These are phyloP conservation scores for Micrasema minimum DNA, from an alignment of 1,140 invertebrate genomes.

Conservation along the genomic window DNA sequence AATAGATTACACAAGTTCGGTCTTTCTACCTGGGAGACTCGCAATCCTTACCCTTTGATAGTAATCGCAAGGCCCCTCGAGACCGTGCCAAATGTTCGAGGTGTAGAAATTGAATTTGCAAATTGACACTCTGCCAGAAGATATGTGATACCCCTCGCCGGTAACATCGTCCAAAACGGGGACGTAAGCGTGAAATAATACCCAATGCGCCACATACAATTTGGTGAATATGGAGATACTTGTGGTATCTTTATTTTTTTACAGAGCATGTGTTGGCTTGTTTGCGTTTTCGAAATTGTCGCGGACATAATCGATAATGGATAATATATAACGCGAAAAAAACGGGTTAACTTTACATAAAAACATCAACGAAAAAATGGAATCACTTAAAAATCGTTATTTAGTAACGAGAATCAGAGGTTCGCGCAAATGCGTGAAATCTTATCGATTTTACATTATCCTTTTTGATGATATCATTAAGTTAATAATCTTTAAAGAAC, in stretches of 20 bases:
- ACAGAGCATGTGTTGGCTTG: slow-evolving; percentile 7
- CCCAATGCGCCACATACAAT: slow-evolving; percentile 37
- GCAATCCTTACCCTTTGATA: neutral
- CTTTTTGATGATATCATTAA: no score
- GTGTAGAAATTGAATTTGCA: slow-evolving; percentile 41
- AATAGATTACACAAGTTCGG: neutral
- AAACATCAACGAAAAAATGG: no score
- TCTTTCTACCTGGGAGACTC: neutral
- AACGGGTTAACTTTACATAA: neutral
- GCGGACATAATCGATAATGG: slow-evolving; percentile 3
- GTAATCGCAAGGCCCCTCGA: neutral
- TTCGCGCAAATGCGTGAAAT: no score
- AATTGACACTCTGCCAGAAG: slow-evolving; percentile 36
- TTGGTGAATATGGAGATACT: slow-evolving; percentile 22
- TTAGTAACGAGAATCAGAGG: no score
- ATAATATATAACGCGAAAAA: neutral
- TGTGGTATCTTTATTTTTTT: slow-evolving; percentile 27
- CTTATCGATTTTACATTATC: no score
- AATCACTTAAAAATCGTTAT: no score
- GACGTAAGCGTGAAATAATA: slow-evolving; percentile 35
- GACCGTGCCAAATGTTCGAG: slow-evolving; percentile 28
- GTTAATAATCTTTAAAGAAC: no score
- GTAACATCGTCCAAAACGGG: slow-evolving; percentile 25
- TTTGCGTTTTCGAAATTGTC: slow-evolving; percentile 10
- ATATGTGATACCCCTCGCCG: slow-evolving; percentile 33